Conservation (phyloP, 2,113 vertebrate genomes). For the Panthera tigris region DNA sequence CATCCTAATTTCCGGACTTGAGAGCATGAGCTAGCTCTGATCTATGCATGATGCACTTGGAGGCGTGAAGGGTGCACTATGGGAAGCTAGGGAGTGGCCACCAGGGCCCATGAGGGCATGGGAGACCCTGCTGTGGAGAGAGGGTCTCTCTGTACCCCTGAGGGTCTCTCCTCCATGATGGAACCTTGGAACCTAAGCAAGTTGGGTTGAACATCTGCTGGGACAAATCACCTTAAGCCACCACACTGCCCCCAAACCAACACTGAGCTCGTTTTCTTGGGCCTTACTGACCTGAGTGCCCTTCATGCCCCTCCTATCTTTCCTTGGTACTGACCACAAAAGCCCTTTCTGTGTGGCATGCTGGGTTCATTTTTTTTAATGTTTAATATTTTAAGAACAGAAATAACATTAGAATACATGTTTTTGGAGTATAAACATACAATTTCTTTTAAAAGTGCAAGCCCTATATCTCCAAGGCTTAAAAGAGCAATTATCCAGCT, state of each 20-base stretch:
- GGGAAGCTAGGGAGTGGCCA: neutral
- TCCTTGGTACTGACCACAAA: neutral
- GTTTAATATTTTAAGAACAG: constrained; percentile 63
- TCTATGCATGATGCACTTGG: neutral
- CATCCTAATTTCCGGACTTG: neutral
- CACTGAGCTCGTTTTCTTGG: neutral
- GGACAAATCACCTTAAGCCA: neutral
- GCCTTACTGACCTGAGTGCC: neutral
- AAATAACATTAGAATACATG: constrained; percentile 53
- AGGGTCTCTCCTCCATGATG: neutral
- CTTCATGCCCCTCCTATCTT: neutral
- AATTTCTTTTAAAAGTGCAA: neutral
- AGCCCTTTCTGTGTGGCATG: neutral
- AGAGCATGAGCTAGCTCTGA: no score
- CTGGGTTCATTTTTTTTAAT: neutral
- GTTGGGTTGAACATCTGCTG: neutral
- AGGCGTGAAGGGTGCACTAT: neutral
- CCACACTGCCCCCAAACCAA: neutral
- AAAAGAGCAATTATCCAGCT: constrained; percentile 88
- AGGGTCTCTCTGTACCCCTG: neutral
- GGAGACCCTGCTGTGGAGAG: neutral
- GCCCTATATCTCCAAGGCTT: neutral
- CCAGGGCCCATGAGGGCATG: accelerated
- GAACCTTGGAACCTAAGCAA: neutral
- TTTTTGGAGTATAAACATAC: neutral